Percentiles rank a stretch among this genome's conserved stretches.
phyloP scores from a whole-genome alignment of 2,888 invertebrate species.

The Drosophila cracens region DNA sequence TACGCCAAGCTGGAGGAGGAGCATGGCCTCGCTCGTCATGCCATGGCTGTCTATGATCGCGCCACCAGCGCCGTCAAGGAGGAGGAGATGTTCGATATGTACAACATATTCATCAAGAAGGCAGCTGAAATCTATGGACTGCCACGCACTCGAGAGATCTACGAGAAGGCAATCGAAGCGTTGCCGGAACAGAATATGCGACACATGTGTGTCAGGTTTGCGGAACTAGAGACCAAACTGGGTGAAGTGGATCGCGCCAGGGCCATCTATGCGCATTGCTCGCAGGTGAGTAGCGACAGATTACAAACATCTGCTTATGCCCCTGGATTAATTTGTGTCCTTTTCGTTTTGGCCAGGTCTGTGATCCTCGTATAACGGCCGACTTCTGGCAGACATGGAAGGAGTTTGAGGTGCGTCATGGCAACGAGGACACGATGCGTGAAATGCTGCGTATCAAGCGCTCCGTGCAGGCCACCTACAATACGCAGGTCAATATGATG shows the following conservation, averaged over 20 bases:
- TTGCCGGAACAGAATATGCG: slow-evolving; percentile 95
- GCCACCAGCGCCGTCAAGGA: slow-evolving; percentile 96
- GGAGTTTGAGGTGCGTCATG: slow-evolving; percentile 99
- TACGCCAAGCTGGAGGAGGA: slow-evolving; percentile 99
- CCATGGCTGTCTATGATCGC: slow-evolving; percentile 99
- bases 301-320: not conserved
- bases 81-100: slow-evolving; percentile 98
- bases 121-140: slow-evolving; percentile 99
- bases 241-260: slow-evolving; percentile 99
- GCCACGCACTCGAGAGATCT: slow-evolving; percentile 98
- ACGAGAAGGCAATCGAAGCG: slow-evolving; percentile 98
- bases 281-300: slow-evolving; percentile 89
- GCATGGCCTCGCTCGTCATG: slow-evolving; percentile 98
- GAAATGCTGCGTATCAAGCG: slow-evolving; percentile 99
- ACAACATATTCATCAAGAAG: slow-evolving; percentile 98
- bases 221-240: slow-evolving; percentile 98
- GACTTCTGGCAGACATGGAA: slow-evolving; percentile 99
- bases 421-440: slow-evolving; percentile 99
- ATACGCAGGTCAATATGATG: slow-evolving; percentile 99
- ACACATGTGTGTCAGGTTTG: slow-evolving; percentile 98
- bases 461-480: slow-evolving; percentile 98
- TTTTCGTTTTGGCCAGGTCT: slow-evolving; percentile 83
- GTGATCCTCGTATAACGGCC: slow-evolving; percentile 97
- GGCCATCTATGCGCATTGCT: slow-evolving; percentile 98
- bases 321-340: not conserved